These are phyloP conservation scores for Brenthis hecate DNA, from an alignment of 2,888 invertebrate genomes.

Conservation along the genomic window DNA sequence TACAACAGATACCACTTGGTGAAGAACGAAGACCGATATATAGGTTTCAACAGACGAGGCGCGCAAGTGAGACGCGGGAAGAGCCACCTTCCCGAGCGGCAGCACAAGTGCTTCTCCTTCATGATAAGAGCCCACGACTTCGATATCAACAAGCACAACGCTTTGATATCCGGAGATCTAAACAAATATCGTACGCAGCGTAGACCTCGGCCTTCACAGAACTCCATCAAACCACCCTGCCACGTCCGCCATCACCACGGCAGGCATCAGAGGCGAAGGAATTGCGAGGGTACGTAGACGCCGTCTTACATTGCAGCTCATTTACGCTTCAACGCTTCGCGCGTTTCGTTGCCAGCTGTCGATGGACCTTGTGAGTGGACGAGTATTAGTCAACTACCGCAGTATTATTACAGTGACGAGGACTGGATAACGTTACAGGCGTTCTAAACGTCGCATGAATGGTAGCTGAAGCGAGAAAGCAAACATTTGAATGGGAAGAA, in stretches of 20 bases:
- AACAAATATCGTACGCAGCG: constrained; percentile 74
- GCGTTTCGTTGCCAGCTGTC: constrained; percentile 80
- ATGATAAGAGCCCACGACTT: constrained; percentile 84
- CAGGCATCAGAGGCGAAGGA: constrained; percentile 73
- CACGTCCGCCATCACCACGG: constrained; percentile 75
- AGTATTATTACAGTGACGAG: constrained; percentile 82
- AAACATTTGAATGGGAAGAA: constrained; percentile 76
- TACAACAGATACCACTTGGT: constrained; percentile 85
- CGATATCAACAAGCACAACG: constrained; percentile 84
- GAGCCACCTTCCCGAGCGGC: constrained; percentile 65
- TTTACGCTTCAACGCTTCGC: constrained; percentile 79
- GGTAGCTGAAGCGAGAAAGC: constrained; percentile 78
- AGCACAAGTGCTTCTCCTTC: constrained; percentile 84
- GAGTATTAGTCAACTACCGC: constrained; percentile 83
- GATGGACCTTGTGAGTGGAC: constrained; percentile 79
- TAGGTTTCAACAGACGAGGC: constrained; percentile 85
- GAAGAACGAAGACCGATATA: constrained; percentile 82
- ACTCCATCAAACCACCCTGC: constrained; percentile 69
- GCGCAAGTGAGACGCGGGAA: constrained; percentile 77
- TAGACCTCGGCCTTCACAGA: constrained; percentile 66
- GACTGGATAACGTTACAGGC: constrained; percentile 79
- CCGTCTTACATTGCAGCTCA: constrained; percentile 63
- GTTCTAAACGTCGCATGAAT: constrained; percentile 73
- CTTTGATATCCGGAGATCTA: constrained; percentile 74
- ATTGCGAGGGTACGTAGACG: constrained; percentile 76